phyloP scores from a whole-genome alignment of 2,797 vertebrate species.

The Diplodus sargus region DNA sequence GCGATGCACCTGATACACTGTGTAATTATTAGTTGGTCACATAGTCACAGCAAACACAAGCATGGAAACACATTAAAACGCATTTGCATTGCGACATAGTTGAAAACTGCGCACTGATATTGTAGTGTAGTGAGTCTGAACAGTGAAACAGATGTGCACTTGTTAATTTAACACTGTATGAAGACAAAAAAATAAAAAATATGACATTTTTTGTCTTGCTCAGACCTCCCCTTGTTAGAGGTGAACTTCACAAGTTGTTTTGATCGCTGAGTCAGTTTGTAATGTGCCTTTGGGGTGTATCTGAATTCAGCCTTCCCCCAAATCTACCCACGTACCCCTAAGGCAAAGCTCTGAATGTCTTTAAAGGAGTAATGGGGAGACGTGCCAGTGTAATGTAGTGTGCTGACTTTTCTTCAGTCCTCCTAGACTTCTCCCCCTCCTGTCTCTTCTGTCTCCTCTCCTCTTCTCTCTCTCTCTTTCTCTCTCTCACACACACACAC shows the following conservation, averaged over 20 bases:
- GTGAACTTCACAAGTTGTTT: slow-evolving; percentile 83
- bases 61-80: slow-evolving; percentile 7
- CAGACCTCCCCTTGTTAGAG: slow-evolving; percentile 75
- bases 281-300: slow-evolving; percentile 80
- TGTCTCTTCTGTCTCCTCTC: slow-evolving; percentile 56
- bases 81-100: neutral
- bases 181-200: slow-evolving; percentile 3
- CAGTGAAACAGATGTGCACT: slow-evolving; percentile 31
- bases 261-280: slow-evolving; percentile 82
- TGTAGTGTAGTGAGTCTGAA: slow-evolving; percentile 8
- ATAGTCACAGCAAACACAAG: slow-evolving; percentile 50
- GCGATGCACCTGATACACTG: slow-evolving; percentile 58
- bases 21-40: slow-evolving; percentile 54
- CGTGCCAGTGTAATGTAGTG: slow-evolving; percentile 78
- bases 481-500: slow-evolving; percentile 32
- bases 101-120: slow-evolving; percentile 2
- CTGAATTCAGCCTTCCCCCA: slow-evolving; percentile 77
- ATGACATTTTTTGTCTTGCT: slow-evolving; percentile 58
- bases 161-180: slow-evolving; percentile 51
- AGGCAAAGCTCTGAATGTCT: slow-evolving; percentile 82
- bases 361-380: slow-evolving; percentile 79
- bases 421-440: slow-evolving; percentile 68
- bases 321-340: slow-evolving; percentile 83
- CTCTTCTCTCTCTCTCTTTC: slow-evolving; percentile 3
- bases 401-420: slow-evolving; percentile 76